A percentile compares a stretch with the other conserved stretches of the same genome.
Conservation (phyloP, 2,797 vertebrate genomes). For the Falco peregrinus region DNA sequence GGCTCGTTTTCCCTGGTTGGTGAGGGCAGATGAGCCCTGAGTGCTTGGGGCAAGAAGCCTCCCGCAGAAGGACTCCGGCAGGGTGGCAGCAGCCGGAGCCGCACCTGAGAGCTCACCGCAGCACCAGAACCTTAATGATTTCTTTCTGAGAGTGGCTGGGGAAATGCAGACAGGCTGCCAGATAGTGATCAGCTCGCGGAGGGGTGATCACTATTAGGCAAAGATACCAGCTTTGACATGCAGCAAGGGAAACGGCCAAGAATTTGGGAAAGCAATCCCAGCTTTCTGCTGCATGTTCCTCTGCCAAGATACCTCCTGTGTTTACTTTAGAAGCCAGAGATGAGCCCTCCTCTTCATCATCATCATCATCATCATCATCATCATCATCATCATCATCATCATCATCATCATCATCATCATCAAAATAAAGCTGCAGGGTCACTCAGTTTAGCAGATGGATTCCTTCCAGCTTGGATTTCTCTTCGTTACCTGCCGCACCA, state of each 20-base stretch:
- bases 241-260: conserved; percentile 40
- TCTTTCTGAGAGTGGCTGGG: conserved; percentile 27
- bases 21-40: background rate
- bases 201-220: conserved; percentile 31
- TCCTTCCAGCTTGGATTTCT: conserved; percentile 34
- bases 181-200: conserved; percentile 33
- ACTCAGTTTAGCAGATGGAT: conserved; percentile 28
- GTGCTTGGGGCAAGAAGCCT: background rate
- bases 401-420: too few relatives aligned
- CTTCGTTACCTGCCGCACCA: background rate
- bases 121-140: conserved; percentile 32
- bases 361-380: too few relatives aligned
- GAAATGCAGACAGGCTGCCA: conserved; percentile 51
- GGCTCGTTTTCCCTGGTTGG: background rate
- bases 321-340: conserved; percentile 61
- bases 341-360: background rate
- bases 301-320: conserved; percentile 65
- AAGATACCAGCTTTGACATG: conserved; percentile 71
- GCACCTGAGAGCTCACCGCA: background rate
- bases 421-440: conserved; percentile 47
- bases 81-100: background rate
- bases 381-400: too few relatives aligned
- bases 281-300: background rate
- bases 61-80: background rate
- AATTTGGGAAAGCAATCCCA: conserved; percentile 43